Evolutionary conservation across 2,113 vertebrate genomes (phyloP).

Genomic region (Phoxinus phoxinus): DNA sequence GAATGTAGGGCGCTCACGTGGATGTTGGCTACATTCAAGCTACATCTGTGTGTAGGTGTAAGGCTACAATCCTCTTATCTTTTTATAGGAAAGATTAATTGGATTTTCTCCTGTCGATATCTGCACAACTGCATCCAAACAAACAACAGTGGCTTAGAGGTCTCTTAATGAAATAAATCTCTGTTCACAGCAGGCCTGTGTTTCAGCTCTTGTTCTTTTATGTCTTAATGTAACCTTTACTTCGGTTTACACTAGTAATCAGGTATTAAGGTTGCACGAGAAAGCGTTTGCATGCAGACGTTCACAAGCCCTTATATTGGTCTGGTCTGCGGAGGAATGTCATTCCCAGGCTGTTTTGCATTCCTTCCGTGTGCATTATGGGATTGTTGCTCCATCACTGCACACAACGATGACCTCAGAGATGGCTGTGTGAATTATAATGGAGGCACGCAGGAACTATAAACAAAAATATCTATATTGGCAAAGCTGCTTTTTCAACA

Average conservation of each 20-base stretch:
- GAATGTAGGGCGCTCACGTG: background rate
- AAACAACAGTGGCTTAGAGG: background rate
- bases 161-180: slow-evolving; percentile 9
- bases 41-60: slow-evolving; percentile 32
- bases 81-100: slow-evolving; percentile 42
- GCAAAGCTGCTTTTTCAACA: background rate
- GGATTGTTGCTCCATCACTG: slow-evolving; percentile 47
- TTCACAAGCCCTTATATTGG: slow-evolving; percentile 52
- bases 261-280: background rate
- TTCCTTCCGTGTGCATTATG: slow-evolving; percentile 69
- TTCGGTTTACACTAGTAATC: background rate
- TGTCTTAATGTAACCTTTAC: slow-evolving; percentile 24
- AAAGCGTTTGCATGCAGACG: no score
- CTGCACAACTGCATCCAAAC: background rate
- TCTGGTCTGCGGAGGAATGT: slow-evolving; percentile 68
- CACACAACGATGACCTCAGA: slow-evolving; percentile 5
- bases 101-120: slow-evolving; percentile 29
- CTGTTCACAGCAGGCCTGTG: background rate
- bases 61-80: slow-evolving; percentile 36
- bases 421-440: slow-evolving; percentile 1
- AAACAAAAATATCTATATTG: background rate
- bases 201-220: background rate
- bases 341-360: slow-evolving; percentile 71
- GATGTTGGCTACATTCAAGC: background rate
- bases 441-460: background rate